These are phyloP conservation scores for Lanius collurio DNA, from an alignment of 2,113 vertebrate species.

Conservation along the genomic window DNA sequence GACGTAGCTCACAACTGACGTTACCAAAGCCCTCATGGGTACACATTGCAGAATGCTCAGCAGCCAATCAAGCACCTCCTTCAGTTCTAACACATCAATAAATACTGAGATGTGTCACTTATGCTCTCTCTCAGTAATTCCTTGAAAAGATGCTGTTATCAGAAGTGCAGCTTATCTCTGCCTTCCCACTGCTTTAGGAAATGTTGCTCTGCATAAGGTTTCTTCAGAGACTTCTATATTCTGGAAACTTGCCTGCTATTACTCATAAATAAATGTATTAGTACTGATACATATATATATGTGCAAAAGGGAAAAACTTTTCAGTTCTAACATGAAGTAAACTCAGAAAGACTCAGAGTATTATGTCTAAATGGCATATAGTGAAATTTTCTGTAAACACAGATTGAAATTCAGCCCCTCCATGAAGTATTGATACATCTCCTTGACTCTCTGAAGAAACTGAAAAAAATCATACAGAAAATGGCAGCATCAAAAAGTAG, in stretches of 20 bases:
- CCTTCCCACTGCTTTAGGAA: not conserved
- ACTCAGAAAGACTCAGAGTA: not conserved
- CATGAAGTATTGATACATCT: not conserved
- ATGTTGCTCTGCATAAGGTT: not conserved
- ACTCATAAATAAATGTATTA: not conserved
- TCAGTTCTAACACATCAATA: not conserved
- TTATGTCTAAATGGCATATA: not conserved
- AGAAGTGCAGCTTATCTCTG: not conserved
- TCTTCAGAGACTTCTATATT: not conserved
- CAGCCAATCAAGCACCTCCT: not conserved
- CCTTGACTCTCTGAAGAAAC: not conserved
- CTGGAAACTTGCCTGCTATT: not conserved
- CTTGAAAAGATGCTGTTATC: not conserved
- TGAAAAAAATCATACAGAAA: not conserved
- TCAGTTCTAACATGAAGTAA: not conserved
- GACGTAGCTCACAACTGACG: not conserved
- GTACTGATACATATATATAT: not conserved
- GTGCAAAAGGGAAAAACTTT: not conserved
- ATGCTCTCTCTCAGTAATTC: not conserved
- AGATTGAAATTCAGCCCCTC: not conserved
- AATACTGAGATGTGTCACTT: not conserved
- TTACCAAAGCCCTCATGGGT: not conserved
- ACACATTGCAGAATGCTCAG: not conserved
- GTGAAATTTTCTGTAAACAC: not conserved
- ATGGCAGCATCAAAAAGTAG: not conserved